Conservation (phyloP, 1,140 invertebrate species). For the Caenorhabditis remanei region DNA sequence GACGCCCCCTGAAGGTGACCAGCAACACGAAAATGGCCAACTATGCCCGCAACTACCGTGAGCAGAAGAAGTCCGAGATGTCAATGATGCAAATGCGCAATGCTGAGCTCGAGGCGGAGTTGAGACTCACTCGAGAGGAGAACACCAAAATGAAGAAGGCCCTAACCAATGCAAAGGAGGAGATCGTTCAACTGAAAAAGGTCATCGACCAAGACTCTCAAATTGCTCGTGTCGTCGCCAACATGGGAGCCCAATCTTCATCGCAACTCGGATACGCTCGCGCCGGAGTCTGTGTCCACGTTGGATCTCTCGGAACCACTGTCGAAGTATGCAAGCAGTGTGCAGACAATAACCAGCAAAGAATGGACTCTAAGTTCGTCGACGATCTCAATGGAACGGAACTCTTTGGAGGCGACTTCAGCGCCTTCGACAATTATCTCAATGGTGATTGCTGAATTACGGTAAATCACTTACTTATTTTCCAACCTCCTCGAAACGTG, state of each 20-base stretch:
- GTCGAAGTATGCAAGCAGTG: constrained; percentile 42
- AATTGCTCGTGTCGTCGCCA: constrained; percentile 50
- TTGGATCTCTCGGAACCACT: constrained; percentile 34
- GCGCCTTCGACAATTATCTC: constrained; percentile 8
- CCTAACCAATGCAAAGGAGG: not conserved
- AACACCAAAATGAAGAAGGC: constrained; percentile 3
- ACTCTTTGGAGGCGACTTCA: constrained; percentile 10
- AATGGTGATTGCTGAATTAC: not conserved
- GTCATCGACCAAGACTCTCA: constrained; percentile 34
- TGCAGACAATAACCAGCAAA: constrained; percentile 21
- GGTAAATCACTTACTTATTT: not conserved
- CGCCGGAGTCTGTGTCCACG: constrained; percentile 28
- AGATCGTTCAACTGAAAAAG: constrained; percentile 31
- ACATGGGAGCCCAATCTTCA: not conserved
- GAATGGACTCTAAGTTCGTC: constrained; percentile 15
- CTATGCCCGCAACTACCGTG: constrained; percentile 49
- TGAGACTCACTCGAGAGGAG: not conserved
- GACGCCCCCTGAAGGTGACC: constrained; percentile 13
- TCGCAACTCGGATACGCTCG: not conserved
- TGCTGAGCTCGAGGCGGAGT: constrained; percentile 29
- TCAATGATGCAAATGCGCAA: constrained; percentile 4
- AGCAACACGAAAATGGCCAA: constrained; percentile 53
- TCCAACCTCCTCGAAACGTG: not conserved
- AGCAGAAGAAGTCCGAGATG: constrained; percentile 52
- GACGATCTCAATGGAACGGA: constrained; percentile 1